phyloP scores from a whole-genome alignment of 2,888 invertebrate genomes.

The Lasioglossum lativentre region DNA sequence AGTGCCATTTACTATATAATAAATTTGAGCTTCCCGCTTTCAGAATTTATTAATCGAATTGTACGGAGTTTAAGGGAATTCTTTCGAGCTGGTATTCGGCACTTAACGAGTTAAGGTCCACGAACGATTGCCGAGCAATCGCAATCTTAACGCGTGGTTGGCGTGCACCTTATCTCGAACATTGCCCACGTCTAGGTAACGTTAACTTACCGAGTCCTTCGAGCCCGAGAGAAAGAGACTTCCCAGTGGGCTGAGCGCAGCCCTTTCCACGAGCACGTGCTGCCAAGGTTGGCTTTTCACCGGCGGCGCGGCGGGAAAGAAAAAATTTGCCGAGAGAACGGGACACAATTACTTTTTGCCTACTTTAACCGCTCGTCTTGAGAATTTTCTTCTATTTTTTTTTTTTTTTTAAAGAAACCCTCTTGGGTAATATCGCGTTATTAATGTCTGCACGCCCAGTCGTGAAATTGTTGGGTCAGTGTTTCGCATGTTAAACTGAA shows the following conservation, averaged over 20 bases:
- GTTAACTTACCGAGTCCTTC: constrained; percentile 48
- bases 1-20: not conserved
- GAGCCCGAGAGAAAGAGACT: constrained; percentile 34
- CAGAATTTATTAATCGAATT: not conserved
- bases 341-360: not conserved
- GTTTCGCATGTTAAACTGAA: not conserved
- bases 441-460: not conserved
- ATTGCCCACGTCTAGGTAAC: constrained; percentile 29
- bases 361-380: not conserved
- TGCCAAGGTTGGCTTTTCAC: not conserved
- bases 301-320: not conserved
- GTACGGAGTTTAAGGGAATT: constrained; percentile 7
- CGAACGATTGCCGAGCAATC: constrained; percentile 60
- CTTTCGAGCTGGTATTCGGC: constrained; percentile 20
- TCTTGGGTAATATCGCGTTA: not conserved
- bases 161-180: constrained; percentile 78
- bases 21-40: not conserved
- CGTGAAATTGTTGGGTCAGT: not conserved
- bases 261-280: not conserved
- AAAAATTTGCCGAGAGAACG: not conserved
- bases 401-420: not conserved
- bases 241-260: not conserved
- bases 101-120: constrained; percentile 34
- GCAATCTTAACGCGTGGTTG: constrained; percentile 78
- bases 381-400: not conserved